These are phyloP conservation scores for Bacillus rossius DNA, from an alignment of 1,140 invertebrate genomes.

Conservation along the genomic window DNA sequence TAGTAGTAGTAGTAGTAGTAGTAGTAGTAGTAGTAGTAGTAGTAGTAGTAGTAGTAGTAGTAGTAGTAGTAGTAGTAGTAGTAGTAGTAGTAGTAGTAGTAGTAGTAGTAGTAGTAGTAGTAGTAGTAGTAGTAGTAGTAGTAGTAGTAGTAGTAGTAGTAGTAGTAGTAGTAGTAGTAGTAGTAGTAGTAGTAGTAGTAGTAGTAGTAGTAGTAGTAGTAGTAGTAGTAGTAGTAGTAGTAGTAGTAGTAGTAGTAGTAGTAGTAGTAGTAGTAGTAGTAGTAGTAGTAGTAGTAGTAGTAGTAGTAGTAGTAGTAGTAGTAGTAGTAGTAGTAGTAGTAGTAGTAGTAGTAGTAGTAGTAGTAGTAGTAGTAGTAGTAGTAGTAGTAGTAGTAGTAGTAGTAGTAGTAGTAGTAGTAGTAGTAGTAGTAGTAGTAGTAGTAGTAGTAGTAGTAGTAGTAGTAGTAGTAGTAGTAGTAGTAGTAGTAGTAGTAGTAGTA, in stretches of 20 bases:
- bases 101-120: background rate
- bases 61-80: background rate
- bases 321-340: background rate
- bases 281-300: background rate
- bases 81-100: background rate
- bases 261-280: background rate
- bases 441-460: constrained; percentile 4
- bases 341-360: background rate
- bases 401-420: background rate
- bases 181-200: background rate
- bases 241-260: background rate
- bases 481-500: background rate
- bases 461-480: constrained; percentile 14
- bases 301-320: background rate
- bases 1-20: background rate
- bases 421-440: background rate
- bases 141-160: background rate
- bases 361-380: background rate
- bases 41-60: background rate
- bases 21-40: background rate
- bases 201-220: background rate
- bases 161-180: background rate
- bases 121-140: background rate
- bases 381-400: background rate
- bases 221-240: background rate